Evolutionary conservation across 2,113 vertebrate genomes (phyloP), one percentile per base, ranked within the genome.

Genomic region (Mola mola): DNA sequence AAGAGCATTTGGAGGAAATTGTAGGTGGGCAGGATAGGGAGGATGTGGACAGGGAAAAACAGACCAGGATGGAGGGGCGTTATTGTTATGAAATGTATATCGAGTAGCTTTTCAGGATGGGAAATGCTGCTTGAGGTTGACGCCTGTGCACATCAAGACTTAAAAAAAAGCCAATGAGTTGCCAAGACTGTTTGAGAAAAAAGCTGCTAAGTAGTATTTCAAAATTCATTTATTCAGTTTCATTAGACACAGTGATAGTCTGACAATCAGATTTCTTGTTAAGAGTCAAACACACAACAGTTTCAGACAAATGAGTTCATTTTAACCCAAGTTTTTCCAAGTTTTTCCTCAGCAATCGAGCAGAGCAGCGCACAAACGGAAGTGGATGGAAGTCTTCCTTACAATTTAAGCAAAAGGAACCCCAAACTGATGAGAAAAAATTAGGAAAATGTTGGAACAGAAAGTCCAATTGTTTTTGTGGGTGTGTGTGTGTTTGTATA

Each of bases 71-170:
- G 52, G 66, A 66, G 24, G 66, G 38, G 67, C 55, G 75, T 53
- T 44, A 72, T 66, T 81, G 65, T 74, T 81, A 24, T 20, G 19
- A 70, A 64, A 52, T 82, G 67, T 68, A 78, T 74, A 79, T 63
- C 43, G 66, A 72, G 77, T 55, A 28, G 69, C 42, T 26, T 66
- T 75, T 75, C 29, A 66, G 63, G 60, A 61, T 41, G 49, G 26
- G 51, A 65, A 50, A 57, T 13, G 1, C 22, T 15, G 9, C 15
- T 12, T 13, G 44, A 61, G 13, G 33, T 11, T 5, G 10, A 28
- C 21, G 21, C 3, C 6, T 17, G 15, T 26, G 20, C 13, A 21
- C 25, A 34, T 46, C 10, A 36, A 16, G 16, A 20, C 8, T 51
- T n/a, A n/a, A 66, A 66, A 69, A 82, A 75, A 62, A 53, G 50